Evolutionary conservation across 2,797 vertebrate genomes (phyloP).

Genomic region (Dromococcyx pavoninus): DNA sequence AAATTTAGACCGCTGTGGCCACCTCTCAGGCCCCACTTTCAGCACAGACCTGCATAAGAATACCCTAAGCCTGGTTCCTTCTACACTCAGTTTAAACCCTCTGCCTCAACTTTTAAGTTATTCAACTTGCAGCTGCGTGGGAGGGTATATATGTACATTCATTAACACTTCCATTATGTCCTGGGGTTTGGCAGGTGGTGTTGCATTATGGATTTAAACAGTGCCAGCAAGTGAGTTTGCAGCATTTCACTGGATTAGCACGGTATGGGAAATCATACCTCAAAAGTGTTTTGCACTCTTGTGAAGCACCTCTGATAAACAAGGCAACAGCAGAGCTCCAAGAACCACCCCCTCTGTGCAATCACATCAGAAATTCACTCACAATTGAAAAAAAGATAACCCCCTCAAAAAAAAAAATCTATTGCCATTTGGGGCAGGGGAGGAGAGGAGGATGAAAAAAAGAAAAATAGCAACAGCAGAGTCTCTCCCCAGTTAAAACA

Average conservation of each 20-base stretch:
- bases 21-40: not conserved
- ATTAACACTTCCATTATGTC: slow-evolving; percentile 64
- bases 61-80: not conserved
- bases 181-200: slow-evolving; percentile 49
- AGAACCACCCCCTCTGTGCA: not conserved
- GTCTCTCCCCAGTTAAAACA: not conserved
- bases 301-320: not conserved
- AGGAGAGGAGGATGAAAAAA: too few relatives aligned
- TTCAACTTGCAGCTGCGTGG: not conserved
- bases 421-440: not conserved
- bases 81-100: not conserved
- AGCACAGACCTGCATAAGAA: not conserved
- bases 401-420: not conserved
- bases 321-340: not conserved
- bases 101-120: not conserved
- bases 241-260: slow-evolving; percentile 22
- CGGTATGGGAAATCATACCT: slow-evolving; percentile 21
- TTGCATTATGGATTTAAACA: slow-evolving; percentile 52
- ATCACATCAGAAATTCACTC: slow-evolving; percentile 35
- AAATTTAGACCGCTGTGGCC: not conserved
- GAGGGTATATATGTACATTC: slow-evolving; percentile 40
- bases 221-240: not conserved
- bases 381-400: not conserved
- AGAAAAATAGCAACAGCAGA: not conserved
- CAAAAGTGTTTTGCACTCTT: not conserved